These are phyloP conservation scores for Pangasianodon hypophthalmus DNA, from an alignment of 2,113 vertebrate species.

Conservation along the genomic window DNA sequence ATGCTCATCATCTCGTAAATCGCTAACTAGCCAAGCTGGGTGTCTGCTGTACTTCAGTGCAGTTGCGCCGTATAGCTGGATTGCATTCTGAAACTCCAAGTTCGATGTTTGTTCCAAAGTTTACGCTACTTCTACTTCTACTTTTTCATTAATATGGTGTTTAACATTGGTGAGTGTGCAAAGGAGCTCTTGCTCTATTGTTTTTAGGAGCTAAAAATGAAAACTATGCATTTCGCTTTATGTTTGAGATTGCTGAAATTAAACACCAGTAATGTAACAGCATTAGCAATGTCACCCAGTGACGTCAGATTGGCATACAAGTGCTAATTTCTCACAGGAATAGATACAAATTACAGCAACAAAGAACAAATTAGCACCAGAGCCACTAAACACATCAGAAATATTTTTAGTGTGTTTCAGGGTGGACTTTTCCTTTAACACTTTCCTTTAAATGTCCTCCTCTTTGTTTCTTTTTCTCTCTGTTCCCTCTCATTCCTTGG, in stretches of 20 bases:
- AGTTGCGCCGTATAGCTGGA: not conserved
- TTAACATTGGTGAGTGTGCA: not conserved
- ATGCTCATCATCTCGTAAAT: not conserved
- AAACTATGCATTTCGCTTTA: not conserved
- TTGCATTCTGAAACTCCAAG: not conserved
- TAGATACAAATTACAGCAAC: not conserved
- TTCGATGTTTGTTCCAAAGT: not conserved
- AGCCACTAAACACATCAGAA: not conserved
- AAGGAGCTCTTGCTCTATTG: not conserved
- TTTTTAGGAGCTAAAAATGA: not conserved
- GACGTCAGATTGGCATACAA: not conserved
- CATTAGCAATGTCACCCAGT: not conserved
- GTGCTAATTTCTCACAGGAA: not conserved
- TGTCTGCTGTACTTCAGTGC: not conserved
- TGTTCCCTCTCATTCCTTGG: constrained; percentile 1
- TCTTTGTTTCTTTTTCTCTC: not conserved
- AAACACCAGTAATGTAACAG: not conserved
- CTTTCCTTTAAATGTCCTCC: not conserved
- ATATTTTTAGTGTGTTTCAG: not conserved
- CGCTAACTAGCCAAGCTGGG: not conserved
- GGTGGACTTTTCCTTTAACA: not conserved
- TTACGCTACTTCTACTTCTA: not conserved
- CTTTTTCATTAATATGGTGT: not conserved
- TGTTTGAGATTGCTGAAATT: not conserved
- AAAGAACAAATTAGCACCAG: not conserved